These are phyloP conservation scores for Notolabrus celidotus DNA, from an alignment of 2,797 vertebrate species.

Conservation along the genomic window DNA sequence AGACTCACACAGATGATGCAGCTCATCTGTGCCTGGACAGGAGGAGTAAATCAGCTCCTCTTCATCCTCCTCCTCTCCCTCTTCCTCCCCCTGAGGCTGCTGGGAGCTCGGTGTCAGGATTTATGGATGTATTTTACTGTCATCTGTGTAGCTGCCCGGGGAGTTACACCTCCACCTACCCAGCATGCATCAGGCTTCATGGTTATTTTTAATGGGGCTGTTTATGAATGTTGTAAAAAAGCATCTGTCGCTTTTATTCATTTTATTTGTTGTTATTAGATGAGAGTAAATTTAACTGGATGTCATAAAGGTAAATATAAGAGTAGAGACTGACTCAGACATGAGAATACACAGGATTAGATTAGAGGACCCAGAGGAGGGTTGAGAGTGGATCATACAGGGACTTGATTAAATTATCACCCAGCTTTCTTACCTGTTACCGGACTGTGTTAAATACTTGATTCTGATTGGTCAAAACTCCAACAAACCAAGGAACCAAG, in stretches of 20 bases:
- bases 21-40: conserved; percentile 31
- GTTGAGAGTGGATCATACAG: too few species aligned
- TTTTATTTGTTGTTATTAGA: neutral
- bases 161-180: neutral
- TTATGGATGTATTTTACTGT: conserved; percentile 34
- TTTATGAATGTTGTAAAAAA: neutral
- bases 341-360: too few species aligned
- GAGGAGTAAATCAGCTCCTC: conserved; percentile 31
- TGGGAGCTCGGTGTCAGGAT: conserved; percentile 12
- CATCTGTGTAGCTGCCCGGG: conserved; percentile 14
- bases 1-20: conserved; percentile 40
- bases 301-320: neutral
- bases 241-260: neutral
- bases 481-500: too few species aligned
- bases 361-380: too few species aligned
- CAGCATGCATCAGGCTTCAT: neutral
- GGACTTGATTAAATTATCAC: too few species aligned
- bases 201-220: conserved; percentile 5
- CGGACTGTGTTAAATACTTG: too few species aligned
- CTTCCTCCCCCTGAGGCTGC: neutral
- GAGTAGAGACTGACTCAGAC: too few species aligned
- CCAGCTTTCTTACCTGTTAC: too few species aligned
- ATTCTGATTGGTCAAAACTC: too few species aligned
- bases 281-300: too few species aligned
- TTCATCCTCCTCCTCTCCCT: neutral